Evolutionary conservation across 1,140 invertebrate species (phyloP).

Genomic region (Drosophila rhopaloa): DNA sequence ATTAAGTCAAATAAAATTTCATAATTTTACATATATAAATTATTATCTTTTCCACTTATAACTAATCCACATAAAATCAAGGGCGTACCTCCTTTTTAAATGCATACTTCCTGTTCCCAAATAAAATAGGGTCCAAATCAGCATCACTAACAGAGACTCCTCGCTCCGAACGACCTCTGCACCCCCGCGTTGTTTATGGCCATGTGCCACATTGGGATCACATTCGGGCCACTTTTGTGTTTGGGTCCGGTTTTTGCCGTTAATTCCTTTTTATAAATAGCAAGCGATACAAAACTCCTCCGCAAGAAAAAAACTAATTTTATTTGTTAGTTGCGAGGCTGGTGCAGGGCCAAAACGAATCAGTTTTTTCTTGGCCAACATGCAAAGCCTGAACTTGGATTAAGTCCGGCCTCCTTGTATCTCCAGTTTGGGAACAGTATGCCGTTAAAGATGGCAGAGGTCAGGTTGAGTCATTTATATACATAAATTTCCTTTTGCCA

Average conservation of each 20-base stretch:
- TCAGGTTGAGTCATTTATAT: constrained; percentile 4
- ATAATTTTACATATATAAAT: too few relatives aligned
- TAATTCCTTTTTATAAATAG: constrained; percentile 83
- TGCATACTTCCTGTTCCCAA: not conserved
- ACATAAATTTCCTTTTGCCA: constrained; percentile 22
- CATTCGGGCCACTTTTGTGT: constrained; percentile 61
- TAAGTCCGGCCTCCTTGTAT: constrained; percentile 12
- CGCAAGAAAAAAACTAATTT: constrained; percentile 44
- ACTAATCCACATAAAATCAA: too few relatives aligned
- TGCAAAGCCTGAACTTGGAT: constrained; percentile 45
- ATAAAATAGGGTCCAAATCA: not conserved
- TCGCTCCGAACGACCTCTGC: constrained; percentile 1
- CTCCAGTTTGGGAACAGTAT: constrained; percentile 3
- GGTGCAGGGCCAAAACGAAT: constrained; percentile 64
- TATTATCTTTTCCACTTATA: not conserved
- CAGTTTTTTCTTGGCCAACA: constrained; percentile 51
- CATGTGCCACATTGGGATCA: constrained; percentile 75
- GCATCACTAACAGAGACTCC: constrained; percentile 12
- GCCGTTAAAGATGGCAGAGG: not conserved
- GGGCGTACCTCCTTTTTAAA: too few relatives aligned
- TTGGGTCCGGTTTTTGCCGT: constrained; percentile 79
- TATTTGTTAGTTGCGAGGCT: constrained; percentile 53
- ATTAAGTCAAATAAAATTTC: too few relatives aligned
- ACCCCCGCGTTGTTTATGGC: constrained; percentile 67
- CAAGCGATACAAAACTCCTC: constrained; percentile 54